Evolutionary conservation across 2,888 invertebrate species (phyloP), one percentile per base, ranked within the genome.

Genomic region (Conus canariensis): DNA sequence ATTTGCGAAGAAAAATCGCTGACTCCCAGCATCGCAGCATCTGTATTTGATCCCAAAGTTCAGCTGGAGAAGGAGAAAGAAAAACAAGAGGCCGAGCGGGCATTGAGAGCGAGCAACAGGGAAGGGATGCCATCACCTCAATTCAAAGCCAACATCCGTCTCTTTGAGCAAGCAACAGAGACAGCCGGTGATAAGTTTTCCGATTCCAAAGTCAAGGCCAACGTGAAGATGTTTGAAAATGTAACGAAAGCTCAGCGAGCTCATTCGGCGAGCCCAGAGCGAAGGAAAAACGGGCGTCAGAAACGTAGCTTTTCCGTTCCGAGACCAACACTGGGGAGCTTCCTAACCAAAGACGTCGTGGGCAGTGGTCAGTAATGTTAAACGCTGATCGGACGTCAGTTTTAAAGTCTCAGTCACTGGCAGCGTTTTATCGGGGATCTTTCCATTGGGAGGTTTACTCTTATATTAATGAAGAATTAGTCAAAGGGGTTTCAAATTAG

Each of bases 1-100:
- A 83, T 89, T 4, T 89, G 89, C 19, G 85, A 56, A 45, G 88
- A 89, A 64, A 89, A 64, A n/a, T 89, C 83, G 10, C 70, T 83
- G 30, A 89, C 82, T 4, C 89, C 89, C 56, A 89, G 67, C 56
- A n/a, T 82, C 58, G 89, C 89, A 22, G 82, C 83, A 10, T 67
- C 89, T 19, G 67, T 88, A 12, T 86, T 88, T 85, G 58, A 83
- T 30, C 77, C 87, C 45, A 83, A 88, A 45, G 56, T 45, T 25
- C 70, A 85, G 77, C 56, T 58, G 83, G 85, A 45, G 88, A 85
- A 87, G 10, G 74, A 85, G 30, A 80, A 74, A 74, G 80, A 88
- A 19, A 86, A 86, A 25, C 16, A 19, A 12, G 86, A 86, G 45
- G 86, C 67, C 6, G 67, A 86, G 59, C 14, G 58, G 59, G 85